phyloP scores from a whole-genome alignment of 2,113 vertebrate genomes.

The Paedocypris sp. region DNA sequence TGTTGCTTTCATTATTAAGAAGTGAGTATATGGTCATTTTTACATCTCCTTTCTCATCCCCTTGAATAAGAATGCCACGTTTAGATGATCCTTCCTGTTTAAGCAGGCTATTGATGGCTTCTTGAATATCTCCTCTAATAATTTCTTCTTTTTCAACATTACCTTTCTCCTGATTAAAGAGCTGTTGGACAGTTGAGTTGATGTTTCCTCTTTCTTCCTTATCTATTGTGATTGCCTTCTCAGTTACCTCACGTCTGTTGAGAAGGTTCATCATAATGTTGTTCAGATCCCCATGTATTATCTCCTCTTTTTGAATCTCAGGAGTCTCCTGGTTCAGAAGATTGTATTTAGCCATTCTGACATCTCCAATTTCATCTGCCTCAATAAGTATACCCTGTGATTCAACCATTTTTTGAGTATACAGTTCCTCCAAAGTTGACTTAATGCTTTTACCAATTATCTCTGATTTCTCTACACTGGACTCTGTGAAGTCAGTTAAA shows the following conservation, averaged over 20 bases:
- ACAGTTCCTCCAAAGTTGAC: constrained; percentile 76
- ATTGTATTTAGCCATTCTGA: constrained; percentile 84
- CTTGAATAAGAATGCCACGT: constrained; percentile 81
- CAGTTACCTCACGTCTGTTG: constrained; percentile 57
- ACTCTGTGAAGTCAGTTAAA: constrained; percentile 72
- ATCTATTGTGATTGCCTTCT: constrained; percentile 64
- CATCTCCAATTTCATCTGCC: constrained; percentile 77
- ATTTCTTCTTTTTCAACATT: constrained; percentile 71
- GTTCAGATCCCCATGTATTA: constrained; percentile 70
- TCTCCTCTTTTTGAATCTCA: constrained; percentile 76
- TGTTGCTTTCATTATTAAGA: constrained; percentile 63
- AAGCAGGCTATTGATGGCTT: constrained; percentile 76
- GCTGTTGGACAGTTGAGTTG: constrained; percentile 69
- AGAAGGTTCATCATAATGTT: constrained; percentile 82
- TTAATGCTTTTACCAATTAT: constrained; percentile 80
- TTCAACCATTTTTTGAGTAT: constrained; percentile 74
- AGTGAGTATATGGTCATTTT: constrained; percentile 88
- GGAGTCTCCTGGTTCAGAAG: constrained; percentile 74
- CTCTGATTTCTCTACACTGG: constrained; percentile 60
- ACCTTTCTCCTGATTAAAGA: constrained; percentile 67
- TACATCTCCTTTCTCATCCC: constrained; percentile 80
- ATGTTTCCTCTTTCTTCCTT: constrained; percentile 75
- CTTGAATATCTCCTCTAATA: constrained; percentile 73
- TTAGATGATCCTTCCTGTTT: constrained; percentile 61
- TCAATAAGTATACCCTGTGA: constrained; percentile 82